A percentile compares a stretch with the other conserved stretches of the same genome.
These are phyloP conservation scores for Lumbricus terrestris DNA, from an alignment of 2,888 invertebrate species.

Conservation along the genomic window DNA sequence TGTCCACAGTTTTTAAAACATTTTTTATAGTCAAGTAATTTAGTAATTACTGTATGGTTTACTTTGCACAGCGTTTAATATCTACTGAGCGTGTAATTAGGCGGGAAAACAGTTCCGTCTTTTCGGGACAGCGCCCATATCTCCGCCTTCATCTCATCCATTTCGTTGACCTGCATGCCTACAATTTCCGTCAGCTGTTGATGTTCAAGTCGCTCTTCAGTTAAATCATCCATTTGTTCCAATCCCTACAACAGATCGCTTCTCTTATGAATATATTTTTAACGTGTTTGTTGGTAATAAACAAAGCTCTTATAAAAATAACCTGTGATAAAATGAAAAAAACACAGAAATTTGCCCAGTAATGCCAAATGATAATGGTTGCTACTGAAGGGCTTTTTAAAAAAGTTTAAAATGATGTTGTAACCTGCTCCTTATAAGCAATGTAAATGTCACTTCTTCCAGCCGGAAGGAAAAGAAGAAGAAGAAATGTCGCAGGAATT, in stretches of 20 bases:
- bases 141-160: constrained; percentile 59
- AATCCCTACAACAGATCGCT: constrained; percentile 25
- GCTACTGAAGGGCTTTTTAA: background rate
- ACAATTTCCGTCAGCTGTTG: constrained; percentile 57
- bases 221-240: constrained; percentile 52
- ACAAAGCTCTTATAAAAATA: no score
- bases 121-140: constrained; percentile 57
- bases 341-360: background rate
- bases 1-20: background rate
- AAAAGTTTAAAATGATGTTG: background rate
- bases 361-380: background rate
- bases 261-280: background rate
- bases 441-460: no score
- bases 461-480: no score
- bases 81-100: background rate
- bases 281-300: no score
- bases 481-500: no score
- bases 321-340: no score
- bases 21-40: background rate
- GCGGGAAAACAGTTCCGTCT: constrained; percentile 47
- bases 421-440: background rate
- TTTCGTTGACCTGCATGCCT: constrained; percentile 58
- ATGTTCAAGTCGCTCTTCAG: constrained; percentile 52
- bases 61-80: background rate
- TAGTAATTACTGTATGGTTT: background rate